Base-by-base conservation (phyloP, 92 coral and sea anemone species). In the Actinostola sp. region DNA sequence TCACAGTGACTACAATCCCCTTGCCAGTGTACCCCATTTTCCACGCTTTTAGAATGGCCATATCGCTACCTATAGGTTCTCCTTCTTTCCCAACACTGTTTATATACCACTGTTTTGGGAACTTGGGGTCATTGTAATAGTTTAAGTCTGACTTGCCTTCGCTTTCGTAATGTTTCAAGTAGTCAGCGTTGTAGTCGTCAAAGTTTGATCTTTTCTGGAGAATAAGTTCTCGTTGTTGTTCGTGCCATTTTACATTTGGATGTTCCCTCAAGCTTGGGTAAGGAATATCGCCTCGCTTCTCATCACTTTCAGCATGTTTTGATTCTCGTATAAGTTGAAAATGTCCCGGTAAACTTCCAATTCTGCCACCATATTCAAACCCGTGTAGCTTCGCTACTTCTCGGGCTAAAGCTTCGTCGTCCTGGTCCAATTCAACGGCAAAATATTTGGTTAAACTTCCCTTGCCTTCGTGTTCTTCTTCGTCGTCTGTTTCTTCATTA, bases 171-270 rank as follows among this genome's bases (percentile, higher is more conserved):
- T 31, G 29, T 31, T 48, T 26, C 4, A 48, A 48, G 21, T 11
- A 23, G 0, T 48, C 60, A 27, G 16, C 33, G 11, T 4, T 53
- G 7, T 21, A 7, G 29, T 15, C 7, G 20, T 53, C 8, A 6
- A 20, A 3, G 20, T 20, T 53, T 20, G 12, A 48, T 21, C 98
- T 90, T 62, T 94, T 94, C 35, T 81, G 74, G 46, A 96, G 82
- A 36, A 73, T 58, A 35, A 94, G 76, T 36, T 65, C 50, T n/a
- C 87, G 73, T 64, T 88, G 97, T 66, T 87, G 89, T 66, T 94
- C 89, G 63, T 84, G 78, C 94, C 92, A 94, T 64, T 66, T 77
- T 25, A 94, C 91, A 41, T 87, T 88, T 7, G 97, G 98, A 49
- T 94, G 98, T 20, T 83, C 73, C 20, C 59, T 35, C 7, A 94